A percentile compares a stretch with the other conserved stretches of the same genome.
phyloP scores from a whole-genome alignment of 2,113 vertebrate species.

The Pundamilia nyererei region DNA sequence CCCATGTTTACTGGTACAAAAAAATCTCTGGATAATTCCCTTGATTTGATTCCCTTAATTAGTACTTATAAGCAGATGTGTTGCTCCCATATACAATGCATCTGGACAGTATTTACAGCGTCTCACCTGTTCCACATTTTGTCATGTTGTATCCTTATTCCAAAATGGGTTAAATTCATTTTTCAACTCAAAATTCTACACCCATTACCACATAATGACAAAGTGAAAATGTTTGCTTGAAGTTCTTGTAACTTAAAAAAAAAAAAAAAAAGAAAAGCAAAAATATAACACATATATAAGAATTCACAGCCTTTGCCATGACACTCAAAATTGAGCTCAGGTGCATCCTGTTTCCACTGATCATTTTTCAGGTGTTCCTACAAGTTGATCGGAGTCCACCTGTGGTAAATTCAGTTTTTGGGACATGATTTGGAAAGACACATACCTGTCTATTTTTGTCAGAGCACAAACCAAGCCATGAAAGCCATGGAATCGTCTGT shows the following conservation, averaged over 20 bases:
- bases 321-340: neutral
- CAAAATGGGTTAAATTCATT: neutral
- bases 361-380: neutral
- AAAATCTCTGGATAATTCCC: neutral
- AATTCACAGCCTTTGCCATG: accelerated
- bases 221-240: neutral
- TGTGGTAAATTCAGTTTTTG: neutral
- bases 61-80: neutral
- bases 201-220: neutral
- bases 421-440: neutral
- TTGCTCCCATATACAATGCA: neutral
- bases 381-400: neutral
- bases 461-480: neutral
- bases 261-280: neutral
- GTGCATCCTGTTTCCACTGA: neutral
- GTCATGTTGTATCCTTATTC: neutral
- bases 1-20: neutral
- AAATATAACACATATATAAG: neutral
- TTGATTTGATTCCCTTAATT: neutral
- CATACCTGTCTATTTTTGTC: neutral
- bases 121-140: neutral
- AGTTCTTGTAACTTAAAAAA: neutral
- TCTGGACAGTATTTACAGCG: neutral
- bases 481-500: neutral
- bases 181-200: neutral